Conservation (phyloP, 2,888 invertebrate genomes). For the Scaptomyza parva region DNA sequence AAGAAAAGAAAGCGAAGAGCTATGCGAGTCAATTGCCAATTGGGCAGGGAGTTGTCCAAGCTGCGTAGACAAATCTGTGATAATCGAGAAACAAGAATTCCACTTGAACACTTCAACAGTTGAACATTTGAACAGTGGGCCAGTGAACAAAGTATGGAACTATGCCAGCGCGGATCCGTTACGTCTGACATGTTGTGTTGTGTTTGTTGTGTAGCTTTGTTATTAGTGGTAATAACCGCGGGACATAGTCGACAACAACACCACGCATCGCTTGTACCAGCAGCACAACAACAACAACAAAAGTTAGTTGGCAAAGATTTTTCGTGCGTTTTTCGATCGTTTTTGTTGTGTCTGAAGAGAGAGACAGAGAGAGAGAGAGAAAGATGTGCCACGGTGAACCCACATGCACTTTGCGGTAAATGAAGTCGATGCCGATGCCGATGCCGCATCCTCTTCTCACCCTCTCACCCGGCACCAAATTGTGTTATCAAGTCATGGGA, state of each 20-base stretch:
- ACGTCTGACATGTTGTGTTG: slow-evolving; percentile 31
- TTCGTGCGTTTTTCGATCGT: not conserved
- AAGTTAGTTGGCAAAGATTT: slow-evolving; percentile 36
- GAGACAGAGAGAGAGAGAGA: too few species aligned
- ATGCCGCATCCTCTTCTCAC: slow-evolving; percentile 41
- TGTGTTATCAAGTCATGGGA: slow-evolving; percentile 80
- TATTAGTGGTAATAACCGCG: slow-evolving; percentile 72
- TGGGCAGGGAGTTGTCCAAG: slow-evolving; percentile 12
- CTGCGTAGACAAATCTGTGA: slow-evolving; percentile 41
- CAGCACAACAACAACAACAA: slow-evolving; percentile 25
- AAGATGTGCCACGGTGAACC: slow-evolving; percentile 72
- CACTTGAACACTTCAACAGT: not conserved
- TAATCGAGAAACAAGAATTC: slow-evolving; percentile 23
- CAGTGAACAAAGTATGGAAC: slow-evolving; percentile 20
- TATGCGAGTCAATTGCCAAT: slow-evolving; percentile 4
- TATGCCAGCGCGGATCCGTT: slow-evolving; percentile 53
- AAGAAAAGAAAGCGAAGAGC: slow-evolving; percentile 3
- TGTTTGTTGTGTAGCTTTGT: slow-evolving; percentile 56
- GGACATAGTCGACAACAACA: slow-evolving; percentile 45
- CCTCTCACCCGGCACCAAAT: slow-evolving; percentile 61
- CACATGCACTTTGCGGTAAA: slow-evolving; percentile 79
- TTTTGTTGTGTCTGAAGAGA: slow-evolving; percentile 22
- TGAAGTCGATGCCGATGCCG: slow-evolving; percentile 57
- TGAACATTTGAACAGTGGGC: not conserved
- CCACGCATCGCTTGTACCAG: slow-evolving; percentile 12